A percentile compares a stretch with the other conserved stretches of the same genome.
phyloP scores from a whole-genome alignment of 2,797 vertebrate genomes.

The Labroides dimidiatus region DNA sequence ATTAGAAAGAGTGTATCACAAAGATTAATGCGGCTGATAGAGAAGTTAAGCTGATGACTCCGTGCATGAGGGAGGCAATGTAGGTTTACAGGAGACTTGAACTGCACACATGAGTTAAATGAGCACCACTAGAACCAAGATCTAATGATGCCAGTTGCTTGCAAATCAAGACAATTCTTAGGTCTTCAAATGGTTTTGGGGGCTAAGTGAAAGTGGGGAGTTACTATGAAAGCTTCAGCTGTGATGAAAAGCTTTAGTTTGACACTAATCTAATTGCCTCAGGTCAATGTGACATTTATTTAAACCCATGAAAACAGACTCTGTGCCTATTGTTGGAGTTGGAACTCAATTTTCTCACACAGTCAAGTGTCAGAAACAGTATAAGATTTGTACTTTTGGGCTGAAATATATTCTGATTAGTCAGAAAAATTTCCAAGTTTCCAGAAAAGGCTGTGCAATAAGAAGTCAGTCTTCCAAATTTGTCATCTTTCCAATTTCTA shows the following conservation, averaged over 20 bases:
- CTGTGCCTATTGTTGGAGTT: conserved; percentile 6
- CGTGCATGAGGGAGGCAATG: conserved; percentile 40
- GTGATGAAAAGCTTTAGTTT: conserved; percentile 39
- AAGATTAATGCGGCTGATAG: conserved; percentile 76
- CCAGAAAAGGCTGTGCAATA: neutral
- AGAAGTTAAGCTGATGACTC: conserved; percentile 67
- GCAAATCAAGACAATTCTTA: conserved; percentile 43
- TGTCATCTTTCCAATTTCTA: conserved; percentile 20
- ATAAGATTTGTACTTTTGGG: neutral
- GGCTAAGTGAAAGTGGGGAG: neutral
- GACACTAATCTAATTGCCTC: conserved; percentile 29
- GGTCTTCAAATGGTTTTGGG: conserved; percentile 39
- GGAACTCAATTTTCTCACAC: conserved; percentile 22
- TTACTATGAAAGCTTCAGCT: conserved; percentile 10
- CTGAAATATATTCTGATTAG: conserved; percentile 22
- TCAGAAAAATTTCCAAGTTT: conserved; percentile 29
- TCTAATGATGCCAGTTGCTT: conserved; percentile 36
- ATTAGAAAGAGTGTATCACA: conserved; percentile 75
- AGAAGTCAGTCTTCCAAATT: conserved; percentile 15
- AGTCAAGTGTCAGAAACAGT: neutral
- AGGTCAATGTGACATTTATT: conserved; percentile 48
- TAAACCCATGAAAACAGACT: conserved; percentile 9
- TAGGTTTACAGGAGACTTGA: conserved; percentile 55
- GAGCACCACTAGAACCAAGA: conserved; percentile 42
- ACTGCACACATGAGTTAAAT: conserved; percentile 52